These are phyloP conservation scores for Trematomus bernacchii DNA, from an alignment of 2,797 vertebrate genomes.

Conservation along the genomic window DNA sequence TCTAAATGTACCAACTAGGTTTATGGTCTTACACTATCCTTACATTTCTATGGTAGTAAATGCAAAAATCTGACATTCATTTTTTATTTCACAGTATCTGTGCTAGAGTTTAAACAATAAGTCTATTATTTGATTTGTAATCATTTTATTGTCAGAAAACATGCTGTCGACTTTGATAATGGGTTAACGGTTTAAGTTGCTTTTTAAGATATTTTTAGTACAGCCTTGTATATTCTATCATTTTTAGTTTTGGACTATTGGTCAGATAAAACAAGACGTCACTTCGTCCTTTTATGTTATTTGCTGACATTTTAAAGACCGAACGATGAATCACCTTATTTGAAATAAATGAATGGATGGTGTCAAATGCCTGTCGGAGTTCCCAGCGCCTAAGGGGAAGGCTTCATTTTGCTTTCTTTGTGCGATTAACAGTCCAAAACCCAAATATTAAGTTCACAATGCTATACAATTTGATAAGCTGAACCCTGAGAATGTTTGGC, in stretches of 20 bases:
- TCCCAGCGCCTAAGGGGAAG: neutral
- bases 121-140: neutral
- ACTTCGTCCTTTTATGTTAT: neutral
- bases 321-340: neutral
- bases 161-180: neutral
- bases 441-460: neutral
- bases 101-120: rapidly evolving
- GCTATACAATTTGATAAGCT: neutral
- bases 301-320: neutral
- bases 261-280: neutral
- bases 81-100: neutral
- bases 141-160: neutral
- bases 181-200: neutral
- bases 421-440: neutral
- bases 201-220: neutral
- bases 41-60: neutral
- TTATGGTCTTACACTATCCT: neutral
- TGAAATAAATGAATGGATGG: neutral
- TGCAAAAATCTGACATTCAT: neutral
- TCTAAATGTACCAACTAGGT: neutral
- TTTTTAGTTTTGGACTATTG: neutral
- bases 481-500: neutral
- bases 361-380: neutral
- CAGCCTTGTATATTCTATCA: neutral
- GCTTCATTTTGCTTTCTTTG: neutral